Evolutionary conservation across 2,888 invertebrate species (phyloP).

Genomic region (Synergus laeviventris): DNA sequence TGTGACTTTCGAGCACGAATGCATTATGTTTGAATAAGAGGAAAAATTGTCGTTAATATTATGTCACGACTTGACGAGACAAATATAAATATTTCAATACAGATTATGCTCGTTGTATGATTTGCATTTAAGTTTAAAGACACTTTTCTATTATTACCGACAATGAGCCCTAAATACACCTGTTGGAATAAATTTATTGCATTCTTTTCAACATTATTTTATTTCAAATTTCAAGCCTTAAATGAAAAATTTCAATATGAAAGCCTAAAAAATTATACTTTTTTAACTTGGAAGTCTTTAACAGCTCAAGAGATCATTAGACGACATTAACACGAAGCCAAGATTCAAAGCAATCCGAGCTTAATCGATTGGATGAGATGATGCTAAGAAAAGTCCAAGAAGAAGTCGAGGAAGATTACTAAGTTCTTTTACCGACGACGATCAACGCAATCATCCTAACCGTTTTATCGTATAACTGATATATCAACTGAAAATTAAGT

Average conservation of each 20-base stretch:
- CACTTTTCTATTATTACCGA: background rate
- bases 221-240: too few relatives aligned
- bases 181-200: background rate
- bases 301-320: conserved; percentile 5
- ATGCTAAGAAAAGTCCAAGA: too few relatives aligned
- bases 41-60: conserved; percentile 35
- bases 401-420: too few relatives aligned
- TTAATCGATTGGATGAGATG: conserved; percentile 29
- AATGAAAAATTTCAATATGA: too few relatives aligned
- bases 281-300: background rate
- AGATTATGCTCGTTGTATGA: conserved; percentile 13
- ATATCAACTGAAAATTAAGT: too few relatives aligned
- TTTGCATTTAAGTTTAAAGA: background rate
- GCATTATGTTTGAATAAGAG: conserved; percentile 31
- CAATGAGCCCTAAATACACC: background rate
- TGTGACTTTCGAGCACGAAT: conserved; percentile 36
- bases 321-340: background rate
- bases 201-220: too few relatives aligned
- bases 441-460: too few relatives aligned
- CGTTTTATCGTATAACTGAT: too few relatives aligned
- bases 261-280: too few relatives aligned
- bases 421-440: too few relatives aligned
- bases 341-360: conserved; percentile 6
- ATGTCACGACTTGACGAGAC: conserved; percentile 36
- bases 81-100: conserved; percentile 39